Evolutionary conservation across 2,888 invertebrate species (phyloP), one percentile per base, ranked within the genome.

Genomic region (Microplitis deprimator): DNA sequence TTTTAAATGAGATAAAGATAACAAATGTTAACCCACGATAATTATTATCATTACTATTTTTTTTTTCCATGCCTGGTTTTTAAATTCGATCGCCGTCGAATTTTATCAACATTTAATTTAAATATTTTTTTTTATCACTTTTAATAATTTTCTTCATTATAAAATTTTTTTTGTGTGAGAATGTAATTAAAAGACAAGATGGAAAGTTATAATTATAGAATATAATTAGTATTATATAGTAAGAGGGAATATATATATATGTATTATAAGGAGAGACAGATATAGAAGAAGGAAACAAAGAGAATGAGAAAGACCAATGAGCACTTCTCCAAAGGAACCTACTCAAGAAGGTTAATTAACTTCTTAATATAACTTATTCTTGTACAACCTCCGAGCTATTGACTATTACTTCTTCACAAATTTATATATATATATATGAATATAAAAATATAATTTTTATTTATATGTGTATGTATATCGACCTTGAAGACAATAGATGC

Each of bases 141-240:
- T 50, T 8, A 50, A 50, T 50, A 50, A 50, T 50, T 50, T 13
- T 10, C 10, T 50, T 50, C 50, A 50, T 50, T 50, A 50, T 50
- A 50, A 8, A 6, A 4, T 50, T 50, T 50, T 50, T 50, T 50
- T 50, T 50, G 50, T 20, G 68, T 75, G 38, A 20, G 73, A 60
- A 38, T 64, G 62, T 67, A 84, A 79, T 83, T 82, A 83, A 86
- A 83, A 81, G 83, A 83, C 83, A 83, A 79, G 77, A 79, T 59
- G 69, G 75, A 76, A 78, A 62, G 65, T 29, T 29, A 50, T 50
- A 50, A 50, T 65, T 20, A 65, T 29, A 20, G 65, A 65, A 65
- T 65, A 65, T 65, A 65, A 65, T 65, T 65, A 65, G 29, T 65
- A 65, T 65, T 65, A 65, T 65, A 65, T 6, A 10, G 50, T 50